Evolutionary conservation across 2,797 vertebrate species (phyloP).

Genomic region (Manis crassicaudata): DNA sequence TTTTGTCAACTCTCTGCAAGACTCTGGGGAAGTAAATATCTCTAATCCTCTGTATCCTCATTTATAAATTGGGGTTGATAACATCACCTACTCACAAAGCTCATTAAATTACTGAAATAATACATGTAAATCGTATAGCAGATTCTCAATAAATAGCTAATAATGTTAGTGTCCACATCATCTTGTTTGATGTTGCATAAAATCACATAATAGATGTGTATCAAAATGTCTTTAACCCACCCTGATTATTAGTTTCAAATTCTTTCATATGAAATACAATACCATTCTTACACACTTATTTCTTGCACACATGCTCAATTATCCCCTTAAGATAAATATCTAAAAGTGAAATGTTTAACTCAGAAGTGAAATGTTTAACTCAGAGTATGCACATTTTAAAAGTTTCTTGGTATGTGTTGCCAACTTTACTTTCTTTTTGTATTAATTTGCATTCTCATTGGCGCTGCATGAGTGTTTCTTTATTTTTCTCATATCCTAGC

Average conservation of each 20-base stretch:
- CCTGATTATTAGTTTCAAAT: background rate
- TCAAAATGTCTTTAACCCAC: background rate
- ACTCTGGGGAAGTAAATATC: background rate
- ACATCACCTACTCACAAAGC: background rate
- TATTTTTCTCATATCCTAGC: background rate
- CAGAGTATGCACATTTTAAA: background rate
- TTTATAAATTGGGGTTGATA: background rate
- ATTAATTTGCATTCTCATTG: constrained; percentile 4
- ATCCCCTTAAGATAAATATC: background rate
- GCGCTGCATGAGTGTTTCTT: background rate
- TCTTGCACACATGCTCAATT: background rate
- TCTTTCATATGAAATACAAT: background rate
- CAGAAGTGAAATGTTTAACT: background rate
- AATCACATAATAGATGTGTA: background rate
- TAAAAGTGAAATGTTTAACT: constrained; percentile 11
- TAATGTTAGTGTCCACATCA: background rate
- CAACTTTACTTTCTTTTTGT: constrained; percentile 7
- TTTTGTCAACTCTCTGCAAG: background rate
- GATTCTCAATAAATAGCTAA: background rate
- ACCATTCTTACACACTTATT: background rate
- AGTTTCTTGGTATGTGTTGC: background rate
- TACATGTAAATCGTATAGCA: background rate
- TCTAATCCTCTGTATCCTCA: background rate
- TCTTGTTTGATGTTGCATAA: background rate
- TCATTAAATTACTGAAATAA: constrained; percentile 23